phyloP scores from a whole-genome alignment of 2,888 invertebrate species.

The Agapostemon virescens region DNA sequence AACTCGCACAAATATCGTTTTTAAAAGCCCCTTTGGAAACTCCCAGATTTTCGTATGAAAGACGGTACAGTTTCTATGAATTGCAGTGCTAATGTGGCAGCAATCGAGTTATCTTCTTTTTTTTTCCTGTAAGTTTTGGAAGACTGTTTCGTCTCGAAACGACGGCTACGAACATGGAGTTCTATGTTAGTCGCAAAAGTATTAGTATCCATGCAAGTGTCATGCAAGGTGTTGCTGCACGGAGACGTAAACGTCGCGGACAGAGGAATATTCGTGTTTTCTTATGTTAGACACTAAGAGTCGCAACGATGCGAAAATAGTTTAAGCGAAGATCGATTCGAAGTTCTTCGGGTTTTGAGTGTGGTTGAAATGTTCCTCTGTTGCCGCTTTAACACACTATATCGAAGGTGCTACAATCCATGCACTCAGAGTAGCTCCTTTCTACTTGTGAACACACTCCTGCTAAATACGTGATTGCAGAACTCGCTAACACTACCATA shows the following conservation, averaged over 20 bases:
- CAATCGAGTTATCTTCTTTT: not conserved
- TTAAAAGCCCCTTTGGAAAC: not conserved
- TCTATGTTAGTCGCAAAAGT: slow-evolving; percentile 49
- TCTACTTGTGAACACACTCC: slow-evolving; percentile 48
- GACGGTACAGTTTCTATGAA: not conserved
- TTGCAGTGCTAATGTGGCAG: not conserved
- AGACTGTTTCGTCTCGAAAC: slow-evolving; percentile 29
- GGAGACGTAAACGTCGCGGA: slow-evolving; percentile 46
- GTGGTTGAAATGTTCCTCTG: slow-evolving; percentile 27
- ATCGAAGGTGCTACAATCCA: slow-evolving; percentile 59
- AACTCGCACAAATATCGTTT: not conserved
- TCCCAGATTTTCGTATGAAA: not conserved
- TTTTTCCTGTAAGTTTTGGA: not conserved
- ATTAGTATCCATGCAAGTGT: slow-evolving; percentile 65
- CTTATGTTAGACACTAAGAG: not conserved
- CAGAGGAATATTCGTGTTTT: slow-evolving; percentile 31
- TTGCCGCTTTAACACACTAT: slow-evolving; percentile 43
- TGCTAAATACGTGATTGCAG: slow-evolving; percentile 53
- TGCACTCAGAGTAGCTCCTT: slow-evolving; percentile 56
- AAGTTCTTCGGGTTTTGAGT: not conserved
- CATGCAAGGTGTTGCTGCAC: slow-evolving; percentile 68
- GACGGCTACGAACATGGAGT: slow-evolving; percentile 52
- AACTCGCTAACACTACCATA: slow-evolving; percentile 54
- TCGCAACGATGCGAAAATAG: not conserved
- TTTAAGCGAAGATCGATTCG: not conserved